Evolutionary conservation across 2,797 vertebrate species (phyloP).

Genomic region (Nyctalus aviator): DNA sequence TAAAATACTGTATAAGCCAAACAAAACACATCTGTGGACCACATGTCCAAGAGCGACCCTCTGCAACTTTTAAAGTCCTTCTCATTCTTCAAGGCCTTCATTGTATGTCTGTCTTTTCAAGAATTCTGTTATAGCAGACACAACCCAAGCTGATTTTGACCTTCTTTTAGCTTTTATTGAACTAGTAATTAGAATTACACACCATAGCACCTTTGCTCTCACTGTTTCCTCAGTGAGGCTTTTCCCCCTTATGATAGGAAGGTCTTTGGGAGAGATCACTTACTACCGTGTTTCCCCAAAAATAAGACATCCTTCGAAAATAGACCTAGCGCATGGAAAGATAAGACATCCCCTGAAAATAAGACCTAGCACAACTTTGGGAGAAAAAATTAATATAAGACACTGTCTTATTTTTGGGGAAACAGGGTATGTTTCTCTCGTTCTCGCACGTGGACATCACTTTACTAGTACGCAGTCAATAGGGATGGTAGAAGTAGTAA

Average conservation of each 20-base stretch:
- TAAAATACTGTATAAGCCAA: conserved; percentile 63
- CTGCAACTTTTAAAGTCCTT: neutral
- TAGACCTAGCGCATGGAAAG: no score
- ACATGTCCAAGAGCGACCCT: conserved; percentile 60
- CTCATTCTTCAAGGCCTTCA: conserved; percentile 33
- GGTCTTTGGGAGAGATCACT: neutral
- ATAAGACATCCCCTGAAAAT: no score
- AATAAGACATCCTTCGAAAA: no score
- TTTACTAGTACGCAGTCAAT: neutral
- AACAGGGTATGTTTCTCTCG: neutral
- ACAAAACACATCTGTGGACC: conserved; percentile 73
- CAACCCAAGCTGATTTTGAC: neutral
- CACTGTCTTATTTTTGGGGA: no score
- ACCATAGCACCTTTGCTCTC: neutral
- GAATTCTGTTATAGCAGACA: neutral
- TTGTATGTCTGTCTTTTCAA: neutral
- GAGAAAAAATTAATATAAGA: no score
- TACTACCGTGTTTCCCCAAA: no score
- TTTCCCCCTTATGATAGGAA: neutral
- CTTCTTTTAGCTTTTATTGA: neutral
- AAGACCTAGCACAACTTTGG: no score
- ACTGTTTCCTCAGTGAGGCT: neutral
- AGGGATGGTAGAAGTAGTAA: neutral
- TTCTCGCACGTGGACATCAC: neutral
- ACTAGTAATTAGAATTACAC: neutral